Percentiles rank a stretch among this genome's conserved stretches.
These are phyloP conservation scores for Triplophysa siluroides DNA, from an alignment of 2,113 vertebrate species.

Conservation along the genomic window DNA sequence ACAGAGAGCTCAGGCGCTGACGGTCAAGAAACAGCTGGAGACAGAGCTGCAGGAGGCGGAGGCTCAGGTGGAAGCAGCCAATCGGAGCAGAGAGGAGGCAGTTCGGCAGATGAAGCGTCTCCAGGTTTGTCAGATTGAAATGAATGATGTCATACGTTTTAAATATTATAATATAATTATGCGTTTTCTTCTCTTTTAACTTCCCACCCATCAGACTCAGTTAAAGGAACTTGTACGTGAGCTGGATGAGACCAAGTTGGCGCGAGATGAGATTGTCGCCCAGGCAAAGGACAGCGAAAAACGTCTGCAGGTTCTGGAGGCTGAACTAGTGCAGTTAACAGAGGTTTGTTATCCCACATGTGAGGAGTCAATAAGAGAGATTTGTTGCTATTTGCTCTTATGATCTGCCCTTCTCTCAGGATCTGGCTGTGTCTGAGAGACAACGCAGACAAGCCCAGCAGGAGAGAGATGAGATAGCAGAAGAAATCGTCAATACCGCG, in stretches of 20 bases:
- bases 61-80: slow-evolving; percentile 73
- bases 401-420: slow-evolving; percentile 65
- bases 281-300: slow-evolving; percentile 85
- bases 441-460: slow-evolving; percentile 84
- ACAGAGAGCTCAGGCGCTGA: slow-evolving; percentile 79
- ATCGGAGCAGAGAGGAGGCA: slow-evolving; percentile 82
- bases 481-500: slow-evolving; percentile 82
- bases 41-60: slow-evolving; percentile 83
- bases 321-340: slow-evolving; percentile 82
- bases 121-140: slow-evolving; percentile 71
- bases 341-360: slow-evolving; percentile 72
- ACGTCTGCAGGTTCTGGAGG: slow-evolving; percentile 84
- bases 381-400: not conserved
- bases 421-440: slow-evolving; percentile 81
- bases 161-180: too few relatives aligned
- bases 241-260: slow-evolving; percentile 79
- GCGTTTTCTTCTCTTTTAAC: not conserved
- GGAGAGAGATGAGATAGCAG: slow-evolving; percentile 84
- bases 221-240: slow-evolving; percentile 87
- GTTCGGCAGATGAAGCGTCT: slow-evolving; percentile 81
- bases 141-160: not conserved
- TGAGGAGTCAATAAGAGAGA: not conserved
- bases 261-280: slow-evolving; percentile 79
- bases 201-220: slow-evolving; percentile 72
- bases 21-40: slow-evolving; percentile 83